These are phyloP conservation scores for Drosophila sproati DNA, from an alignment of 1,140 invertebrate species.

Conservation along the genomic window DNA sequence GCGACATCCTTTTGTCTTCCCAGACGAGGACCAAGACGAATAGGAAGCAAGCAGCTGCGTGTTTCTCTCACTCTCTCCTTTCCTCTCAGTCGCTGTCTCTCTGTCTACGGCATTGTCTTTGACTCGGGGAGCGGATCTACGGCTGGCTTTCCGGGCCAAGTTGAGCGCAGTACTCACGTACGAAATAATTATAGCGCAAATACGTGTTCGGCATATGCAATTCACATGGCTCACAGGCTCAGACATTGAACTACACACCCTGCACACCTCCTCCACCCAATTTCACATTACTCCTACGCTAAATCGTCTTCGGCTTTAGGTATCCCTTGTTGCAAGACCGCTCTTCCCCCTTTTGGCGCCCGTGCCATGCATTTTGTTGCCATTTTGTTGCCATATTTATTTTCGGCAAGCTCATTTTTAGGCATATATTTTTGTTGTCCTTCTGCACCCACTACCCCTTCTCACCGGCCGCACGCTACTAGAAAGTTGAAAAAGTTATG, in stretches of 20 bases:
- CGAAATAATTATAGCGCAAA: slow-evolving; percentile 82
- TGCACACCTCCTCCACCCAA: background rate
- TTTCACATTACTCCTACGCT: slow-evolving; percentile 1
- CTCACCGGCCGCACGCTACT: no score
- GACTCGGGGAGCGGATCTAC: background rate
- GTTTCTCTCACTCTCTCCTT: slow-evolving; percentile 2
- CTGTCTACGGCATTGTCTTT: slow-evolving; percentile 44
- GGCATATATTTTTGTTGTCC: slow-evolving; percentile 48
- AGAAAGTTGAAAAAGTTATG: slow-evolving; percentile 58
- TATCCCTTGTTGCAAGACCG: background rate
- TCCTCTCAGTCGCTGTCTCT: slow-evolving; percentile 34
- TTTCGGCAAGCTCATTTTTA: slow-evolving; percentile 63
- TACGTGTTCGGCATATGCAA: slow-evolving; percentile 72
- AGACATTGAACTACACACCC: background rate
- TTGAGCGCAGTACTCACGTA: slow-evolving; percentile 67
- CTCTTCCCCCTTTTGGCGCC: background rate
- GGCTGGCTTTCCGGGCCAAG: slow-evolving; percentile 34
- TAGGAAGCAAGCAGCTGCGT: background rate
- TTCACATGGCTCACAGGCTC: slow-evolving; percentile 37
- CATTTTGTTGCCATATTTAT: slow-evolving; percentile 75
- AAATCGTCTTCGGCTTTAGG: slow-evolving; percentile 6
- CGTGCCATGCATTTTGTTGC: background rate
- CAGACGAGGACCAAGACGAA: slow-evolving; percentile 20
- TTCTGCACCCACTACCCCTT: background rate
- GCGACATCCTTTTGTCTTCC: background rate